A percentile compares a stretch with the other conserved stretches of the same genome.
These are phyloP conservation scores for Fregata magnificens DNA, from an alignment of 2,113 vertebrate genomes.

Conservation along the genomic window DNA sequence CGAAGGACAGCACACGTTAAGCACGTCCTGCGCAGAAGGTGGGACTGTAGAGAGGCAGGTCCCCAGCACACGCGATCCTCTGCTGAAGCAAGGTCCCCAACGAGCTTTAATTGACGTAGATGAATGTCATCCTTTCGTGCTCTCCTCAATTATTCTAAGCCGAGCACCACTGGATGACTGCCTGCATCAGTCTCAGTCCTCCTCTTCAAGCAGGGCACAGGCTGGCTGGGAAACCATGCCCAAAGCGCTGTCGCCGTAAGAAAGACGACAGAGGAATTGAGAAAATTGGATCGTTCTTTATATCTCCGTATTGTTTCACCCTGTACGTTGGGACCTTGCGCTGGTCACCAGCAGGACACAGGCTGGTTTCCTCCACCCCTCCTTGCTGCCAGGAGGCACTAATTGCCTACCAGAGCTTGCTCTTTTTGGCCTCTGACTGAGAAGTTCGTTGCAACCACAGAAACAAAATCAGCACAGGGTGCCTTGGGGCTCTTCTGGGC, in stretches of 20 bases:
- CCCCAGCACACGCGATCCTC: neutral
- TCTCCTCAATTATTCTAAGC: neutral
- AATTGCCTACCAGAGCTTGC: neutral
- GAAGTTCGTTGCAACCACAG: neutral
- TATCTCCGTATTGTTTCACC: neutral
- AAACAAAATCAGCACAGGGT: neutral
- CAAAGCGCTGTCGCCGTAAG: fast-evolving
- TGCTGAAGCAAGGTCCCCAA: neutral
- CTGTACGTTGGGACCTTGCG: fast-evolving
- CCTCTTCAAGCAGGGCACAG: neutral
- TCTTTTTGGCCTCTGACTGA: neutral
- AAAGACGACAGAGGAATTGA: neutral
- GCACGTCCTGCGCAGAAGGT: neutral
- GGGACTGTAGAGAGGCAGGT: neutral
- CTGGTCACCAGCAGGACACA: neutral
- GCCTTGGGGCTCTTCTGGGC: neutral
- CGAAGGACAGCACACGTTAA: fast-evolving
- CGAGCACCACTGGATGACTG: neutral
- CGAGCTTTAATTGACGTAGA: neutral
- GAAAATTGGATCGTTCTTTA: neutral
- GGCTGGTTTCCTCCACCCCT: neutral
- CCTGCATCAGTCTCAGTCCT: neutral
- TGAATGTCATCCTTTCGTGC: neutral
- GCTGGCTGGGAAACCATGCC: neutral
- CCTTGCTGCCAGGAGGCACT: neutral